These are phyloP conservation scores for Cepaea hortensis DNA, from an alignment of 2,888 invertebrate genomes.

Conservation along the genomic window DNA sequence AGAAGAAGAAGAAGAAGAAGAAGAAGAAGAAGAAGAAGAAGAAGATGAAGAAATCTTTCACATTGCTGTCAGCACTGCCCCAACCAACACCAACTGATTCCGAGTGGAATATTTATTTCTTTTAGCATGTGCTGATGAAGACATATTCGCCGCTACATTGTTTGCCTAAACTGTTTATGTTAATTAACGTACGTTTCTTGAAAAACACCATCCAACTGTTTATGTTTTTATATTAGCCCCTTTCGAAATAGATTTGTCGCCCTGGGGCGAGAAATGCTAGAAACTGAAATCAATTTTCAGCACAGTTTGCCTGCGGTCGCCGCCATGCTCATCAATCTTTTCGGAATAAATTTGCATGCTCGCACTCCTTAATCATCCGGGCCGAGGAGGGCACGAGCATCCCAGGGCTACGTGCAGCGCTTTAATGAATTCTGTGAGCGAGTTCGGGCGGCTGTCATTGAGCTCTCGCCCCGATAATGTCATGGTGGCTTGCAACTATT, in stretches of 20 bases:
- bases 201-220: no score
- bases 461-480: neutral
- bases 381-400: neutral
- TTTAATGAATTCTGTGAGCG: slow-evolving; percentile 2
- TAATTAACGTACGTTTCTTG: no score
- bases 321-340: neutral
- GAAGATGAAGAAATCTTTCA: slow-evolving; percentile 1
- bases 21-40: neutral
- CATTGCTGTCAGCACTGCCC: no score
- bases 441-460: neutral
- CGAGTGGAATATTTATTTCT: no score
- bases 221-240: neutral
- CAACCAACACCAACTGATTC: no score
- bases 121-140: no score
- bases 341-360: slow-evolving; percentile 5
- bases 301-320: neutral
- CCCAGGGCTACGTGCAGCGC: neutral
- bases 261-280: neutral
- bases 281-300: neutral
- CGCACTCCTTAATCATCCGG: neutral
- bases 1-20: neutral
- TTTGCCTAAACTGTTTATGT: no score
- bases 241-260: neutral
- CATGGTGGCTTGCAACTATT: neutral
- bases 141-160: no score